Evolutionary conservation across 2,113 vertebrate genomes (phyloP).

Genomic region (Tachuris rubrigastra): DNA sequence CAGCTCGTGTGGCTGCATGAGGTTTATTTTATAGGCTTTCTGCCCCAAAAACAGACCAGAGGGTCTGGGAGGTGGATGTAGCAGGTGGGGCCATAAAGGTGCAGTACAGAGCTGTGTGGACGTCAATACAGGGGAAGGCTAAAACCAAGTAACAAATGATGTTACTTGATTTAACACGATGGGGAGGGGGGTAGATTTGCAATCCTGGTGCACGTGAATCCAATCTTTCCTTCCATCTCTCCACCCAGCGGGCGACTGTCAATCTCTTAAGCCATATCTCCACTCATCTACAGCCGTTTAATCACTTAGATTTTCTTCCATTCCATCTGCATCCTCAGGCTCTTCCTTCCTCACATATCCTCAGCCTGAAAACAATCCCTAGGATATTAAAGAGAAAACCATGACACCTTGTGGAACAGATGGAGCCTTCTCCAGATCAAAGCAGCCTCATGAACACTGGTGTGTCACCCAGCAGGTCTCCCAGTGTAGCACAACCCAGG

Average conservation of each 20-base stretch:
- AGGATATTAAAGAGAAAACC: conserved; percentile 54
- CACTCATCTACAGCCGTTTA: conserved; percentile 17
- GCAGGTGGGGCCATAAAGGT: neutral
- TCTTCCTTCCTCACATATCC: conserved; percentile 10
- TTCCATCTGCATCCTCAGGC: conserved; percentile 35
- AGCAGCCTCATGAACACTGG: neutral
- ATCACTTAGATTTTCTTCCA: conserved; percentile 28
- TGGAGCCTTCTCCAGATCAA: neutral
- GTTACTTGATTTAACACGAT: neutral
- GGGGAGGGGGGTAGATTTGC: neutral
- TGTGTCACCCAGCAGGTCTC: neutral
- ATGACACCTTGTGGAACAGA: conserved; percentile 44
- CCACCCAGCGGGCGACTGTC: neutral
- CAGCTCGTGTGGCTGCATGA: neutral
- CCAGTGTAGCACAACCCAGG: neutral
- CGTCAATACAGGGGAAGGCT: neutral
- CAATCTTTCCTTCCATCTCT: conserved; percentile 18
- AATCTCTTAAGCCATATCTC: conserved; percentile 41
- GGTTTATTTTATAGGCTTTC: neutral
- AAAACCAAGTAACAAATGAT: neutral
- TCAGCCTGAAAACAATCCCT: conserved; percentile 41
- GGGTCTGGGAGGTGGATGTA: neutral
- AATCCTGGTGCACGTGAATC: neutral
- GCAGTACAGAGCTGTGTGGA: neutral
- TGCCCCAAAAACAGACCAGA: neutral